Percentiles rank a stretch among this genome's conserved stretches.
Evolutionary conservation across 1,140 invertebrate genomes (phyloP).

Genomic region (Philopotamus ludificatus): DNA sequence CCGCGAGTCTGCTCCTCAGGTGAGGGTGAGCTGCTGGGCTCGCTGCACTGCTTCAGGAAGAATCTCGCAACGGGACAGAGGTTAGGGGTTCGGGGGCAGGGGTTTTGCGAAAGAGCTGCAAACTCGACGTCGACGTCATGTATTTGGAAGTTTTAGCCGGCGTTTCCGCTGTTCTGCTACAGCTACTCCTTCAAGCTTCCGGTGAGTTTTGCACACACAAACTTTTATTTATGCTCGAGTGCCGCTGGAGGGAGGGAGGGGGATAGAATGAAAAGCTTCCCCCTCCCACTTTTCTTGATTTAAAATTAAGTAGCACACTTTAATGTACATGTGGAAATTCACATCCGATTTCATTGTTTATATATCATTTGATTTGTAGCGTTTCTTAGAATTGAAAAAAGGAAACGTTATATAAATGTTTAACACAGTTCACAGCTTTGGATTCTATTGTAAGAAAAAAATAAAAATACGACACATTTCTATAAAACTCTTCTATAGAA

Average conservation of each 20-base stretch:
- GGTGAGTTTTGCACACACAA: constrained; percentile 35
- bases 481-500: too few species aligned
- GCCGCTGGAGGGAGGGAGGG: neutral
- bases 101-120: constrained; percentile 3
- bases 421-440: too few species aligned
- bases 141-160: constrained; percentile 39
- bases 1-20: too few species aligned
- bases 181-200: constrained; percentile 40
- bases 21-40: neutral
- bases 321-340: neutral
- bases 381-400: too few species aligned
- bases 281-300: constrained; percentile 9
- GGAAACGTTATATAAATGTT: too few species aligned
- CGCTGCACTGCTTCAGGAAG: neutral
- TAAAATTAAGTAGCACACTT: constrained; percentile 5
- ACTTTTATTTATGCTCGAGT: constrained; percentile 18
- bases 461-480: too few species aligned
- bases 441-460: too few species aligned
- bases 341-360: neutral
- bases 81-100: neutral
- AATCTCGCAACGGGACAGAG: neutral
- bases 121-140: constrained; percentile 26
- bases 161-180: constrained; percentile 39
- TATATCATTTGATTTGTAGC: too few species aligned
- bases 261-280: too few species aligned